Evolutionary conservation across 2,888 invertebrate genomes (phyloP), one percentile per base, ranked within the genome.

Genomic region (Altica lythri): DNA sequence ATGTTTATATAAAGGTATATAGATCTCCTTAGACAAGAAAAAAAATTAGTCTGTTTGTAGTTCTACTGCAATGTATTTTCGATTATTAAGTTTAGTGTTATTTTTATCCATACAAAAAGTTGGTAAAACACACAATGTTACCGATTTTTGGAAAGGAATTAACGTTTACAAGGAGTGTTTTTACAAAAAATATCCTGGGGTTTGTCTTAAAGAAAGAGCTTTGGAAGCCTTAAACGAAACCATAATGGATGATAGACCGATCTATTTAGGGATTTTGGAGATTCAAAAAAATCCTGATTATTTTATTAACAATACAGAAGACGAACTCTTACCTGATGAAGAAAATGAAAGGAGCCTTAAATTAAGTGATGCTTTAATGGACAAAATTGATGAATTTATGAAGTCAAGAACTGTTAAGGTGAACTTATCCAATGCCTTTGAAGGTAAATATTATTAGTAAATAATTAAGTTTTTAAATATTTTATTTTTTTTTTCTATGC

Each of bases 271-370:
- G 14, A 61, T 70, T 46, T 55, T 77, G 8, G 71, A 73, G 44
- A 70, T 77, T 25, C 73, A 71, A 42, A 72, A 68, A 38, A 75
- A 78, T 64, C 72, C 72, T 0, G 69, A 71, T 13, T 78, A 72
- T 59, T 59, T 62, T 3, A 53, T 66, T 17, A 69, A 72, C 43
- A 52, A 52, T 12, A 67, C 65, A 0, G 78, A 79, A 6, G 78
- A 78, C 0, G 79, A 80, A 0, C 77, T 78, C 40, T 77, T 82
- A 1, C 81, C 83, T 0, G 78, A 77, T n/a, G 83, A 83, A 65
- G 69, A 80, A 0, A 73, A 78, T 42, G 79, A 80, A 29, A 74
- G 83, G 54, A 72, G 81, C 34, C 77, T 79, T 57, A 76, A 78
- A 59, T 70, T 84, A 0, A 75, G 71, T 53, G 72, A 73, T 42